Conservation (phyloP, 2,888 invertebrate species). For the Lycaena phlaeas region DNA sequence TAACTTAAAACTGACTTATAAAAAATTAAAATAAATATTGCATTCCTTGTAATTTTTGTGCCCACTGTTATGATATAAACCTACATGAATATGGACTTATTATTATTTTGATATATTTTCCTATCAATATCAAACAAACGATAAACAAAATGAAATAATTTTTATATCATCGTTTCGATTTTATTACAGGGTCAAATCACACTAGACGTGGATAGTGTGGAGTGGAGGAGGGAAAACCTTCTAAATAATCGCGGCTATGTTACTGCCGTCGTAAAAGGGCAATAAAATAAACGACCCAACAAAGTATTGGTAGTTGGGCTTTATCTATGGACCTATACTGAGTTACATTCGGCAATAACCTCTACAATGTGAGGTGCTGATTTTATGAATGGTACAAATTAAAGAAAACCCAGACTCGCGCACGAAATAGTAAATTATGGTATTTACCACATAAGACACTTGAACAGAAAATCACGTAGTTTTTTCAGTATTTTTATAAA, state of each 20-base stretch:
- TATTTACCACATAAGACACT: too few species aligned
- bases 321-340: not conserved
- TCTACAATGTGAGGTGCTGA: too few species aligned
- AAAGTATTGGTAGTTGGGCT: conserved; percentile 3
- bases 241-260: not conserved
- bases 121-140: not conserved
- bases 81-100: not conserved
- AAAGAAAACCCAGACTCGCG: too few species aligned
- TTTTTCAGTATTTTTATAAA: too few species aligned
- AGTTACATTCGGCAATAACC: not conserved
- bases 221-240: not conserved
- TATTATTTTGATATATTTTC: not conserved
- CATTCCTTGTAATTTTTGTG: too few species aligned
- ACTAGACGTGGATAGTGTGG: not conserved
- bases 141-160: conserved; percentile 7
- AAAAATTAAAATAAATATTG: too few species aligned
- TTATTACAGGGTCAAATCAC: conserved; percentile 3
- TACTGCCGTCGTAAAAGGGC: conserved; percentile 2
- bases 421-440: too few species aligned
- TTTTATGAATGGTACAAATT: too few species aligned
- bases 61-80: too few species aligned
- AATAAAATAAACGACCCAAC: conserved; percentile 7
- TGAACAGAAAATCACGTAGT: too few species aligned
- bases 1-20: too few species aligned
- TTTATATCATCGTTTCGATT: conserved; percentile 9